Base-by-base conservation (phyloP, 1,140 invertebrate species). In the Asobara japonica region DNA sequence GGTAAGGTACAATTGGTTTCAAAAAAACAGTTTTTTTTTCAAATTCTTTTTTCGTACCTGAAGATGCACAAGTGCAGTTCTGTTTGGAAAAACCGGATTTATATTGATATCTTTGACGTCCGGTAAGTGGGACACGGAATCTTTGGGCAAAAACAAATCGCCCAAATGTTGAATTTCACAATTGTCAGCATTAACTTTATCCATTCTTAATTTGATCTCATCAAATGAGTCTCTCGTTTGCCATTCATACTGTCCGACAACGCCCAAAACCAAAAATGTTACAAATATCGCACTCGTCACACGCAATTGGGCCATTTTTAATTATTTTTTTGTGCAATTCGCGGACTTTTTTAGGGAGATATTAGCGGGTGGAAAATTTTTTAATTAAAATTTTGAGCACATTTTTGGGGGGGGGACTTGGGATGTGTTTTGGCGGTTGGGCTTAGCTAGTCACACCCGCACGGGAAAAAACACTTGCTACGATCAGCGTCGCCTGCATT, bases 51-150 rank as follows among this genome's bases (percentile, higher is more conserved):
- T n/a, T n/a, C n/a, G n/a, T n/a, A n/a, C n/a, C n/a, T n/a, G 97
- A 67, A 98, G 88, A 88, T 98, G 96, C 13, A 98, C 86, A 70
- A 99, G 84, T 11, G 94, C 94, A 0, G 97, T 98, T 75, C 98
- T 90, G 86, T 99, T 99, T 0, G 96, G 95, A 80, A 97, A 98
- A 5, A 98, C 92, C 1, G 97, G 96, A 87, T 98, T 97, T 20
- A 97, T 95, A 78, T 97, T 96, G 51, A 99, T 91, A 81, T 97
- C 95, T 85, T 98, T 98, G 72, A 98, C 96, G 78, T 97, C 95
- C 0, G 97, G 97, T 60, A 96, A 88, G 83, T 98, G 97, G 0
- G 96, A 96, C 0, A 99, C 92, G 0, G 94, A 89, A 75, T 96
- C 94, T 48, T 91, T 88, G 0, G 95, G 93, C 71, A 99, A 86